Evolutionary conservation across 2,113 vertebrate genomes (phyloP), one percentile per base, ranked within the genome.

Genomic region (Apteryx owenii): DNA sequence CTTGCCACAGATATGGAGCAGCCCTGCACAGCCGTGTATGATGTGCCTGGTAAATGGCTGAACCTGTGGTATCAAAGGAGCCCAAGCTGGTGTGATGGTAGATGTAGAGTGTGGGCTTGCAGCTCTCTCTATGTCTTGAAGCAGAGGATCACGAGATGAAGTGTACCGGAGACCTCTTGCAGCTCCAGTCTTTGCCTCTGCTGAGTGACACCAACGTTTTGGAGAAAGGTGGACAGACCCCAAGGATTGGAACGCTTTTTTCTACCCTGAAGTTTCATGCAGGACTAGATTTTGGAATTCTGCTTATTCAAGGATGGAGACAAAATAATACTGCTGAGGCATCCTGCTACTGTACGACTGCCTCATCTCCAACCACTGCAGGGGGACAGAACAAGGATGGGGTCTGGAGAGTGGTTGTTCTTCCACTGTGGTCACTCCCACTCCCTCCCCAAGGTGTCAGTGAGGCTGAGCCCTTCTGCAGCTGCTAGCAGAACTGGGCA

Each of bases 11-110:
- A 4, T 15, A 10, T 1, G 50, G 65, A 85, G 80, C 17, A 36
- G 66, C 61, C 56, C 38, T 0, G 0, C 29, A 38, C 16, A 12
- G 38, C 51, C 3, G 0, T 3, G 2, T 2, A 5, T 48, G 36
- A 17, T 54, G 65, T 42, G 11, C 16, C 42, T 70, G 54, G 60
- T 60, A 68, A 51, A 71, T 10, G 31, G 61, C 51, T 62, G 78
- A 54, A 58, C 48, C 26, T 25, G 76, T n/a, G 42, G n/a, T n/a
- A 56, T 54, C 1, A 3, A 26, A 61, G 84, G 65, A 82, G 44
- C 33, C 2, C 1, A 19, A 46, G 28, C 44, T 90, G 86, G 50
- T 44, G 13, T 31, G 54, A 6, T 69, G 70, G 60, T 61, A 54
- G 56, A 17, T 40, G 29, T 21, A 6, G 4, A 29, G 44, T 1